phyloP scores from a whole-genome alignment of 2,888 invertebrate genomes.

The Nymphalis urticae region DNA sequence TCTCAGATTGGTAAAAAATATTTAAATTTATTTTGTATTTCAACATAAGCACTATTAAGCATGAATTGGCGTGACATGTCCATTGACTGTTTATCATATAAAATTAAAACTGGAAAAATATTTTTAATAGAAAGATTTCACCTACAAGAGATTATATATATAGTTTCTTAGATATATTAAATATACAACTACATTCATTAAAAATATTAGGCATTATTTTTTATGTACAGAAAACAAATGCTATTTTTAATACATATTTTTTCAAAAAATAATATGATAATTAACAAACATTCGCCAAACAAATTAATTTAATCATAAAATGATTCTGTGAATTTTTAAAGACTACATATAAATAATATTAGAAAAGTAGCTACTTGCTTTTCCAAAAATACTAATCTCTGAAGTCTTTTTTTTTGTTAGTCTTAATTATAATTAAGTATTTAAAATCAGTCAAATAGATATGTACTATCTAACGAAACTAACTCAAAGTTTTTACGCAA shows the following conservation, averaged over 20 bases:
- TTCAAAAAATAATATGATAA: too few relatives aligned
- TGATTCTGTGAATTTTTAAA: too few relatives aligned
- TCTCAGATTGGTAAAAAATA: constrained; percentile 4
- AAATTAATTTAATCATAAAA: too few relatives aligned
- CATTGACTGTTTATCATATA: too few relatives aligned
- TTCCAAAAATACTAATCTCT: not conserved
- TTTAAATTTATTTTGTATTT: not conserved
- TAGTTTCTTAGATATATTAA: not conserved
- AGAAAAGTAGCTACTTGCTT: too few relatives aligned
- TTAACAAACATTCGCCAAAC: too few relatives aligned
- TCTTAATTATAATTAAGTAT: not conserved
- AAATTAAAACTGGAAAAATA: not conserved
- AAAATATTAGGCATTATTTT: too few relatives aligned
- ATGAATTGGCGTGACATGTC: too few relatives aligned
- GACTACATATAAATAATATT: too few relatives aligned
- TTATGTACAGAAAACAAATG: too few relatives aligned
- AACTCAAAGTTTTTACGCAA: constrained; percentile 35
- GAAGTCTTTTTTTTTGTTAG: constrained; percentile 4
- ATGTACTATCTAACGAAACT: constrained; percentile 22
- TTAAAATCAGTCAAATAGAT: constrained; percentile 8
- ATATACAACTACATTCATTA: too few relatives aligned
- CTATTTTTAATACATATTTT: too few relatives aligned
- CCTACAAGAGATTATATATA: not conserved
- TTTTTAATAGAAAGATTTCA: not conserved
- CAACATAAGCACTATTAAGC: not conserved